A percentile compares a stretch with the other conserved stretches of the same genome.
Evolutionary conservation across 35 echinoderm and acorn worm genomes (phyloP).

Genomic region (Strongylocentrotus purpuratus): DNA sequence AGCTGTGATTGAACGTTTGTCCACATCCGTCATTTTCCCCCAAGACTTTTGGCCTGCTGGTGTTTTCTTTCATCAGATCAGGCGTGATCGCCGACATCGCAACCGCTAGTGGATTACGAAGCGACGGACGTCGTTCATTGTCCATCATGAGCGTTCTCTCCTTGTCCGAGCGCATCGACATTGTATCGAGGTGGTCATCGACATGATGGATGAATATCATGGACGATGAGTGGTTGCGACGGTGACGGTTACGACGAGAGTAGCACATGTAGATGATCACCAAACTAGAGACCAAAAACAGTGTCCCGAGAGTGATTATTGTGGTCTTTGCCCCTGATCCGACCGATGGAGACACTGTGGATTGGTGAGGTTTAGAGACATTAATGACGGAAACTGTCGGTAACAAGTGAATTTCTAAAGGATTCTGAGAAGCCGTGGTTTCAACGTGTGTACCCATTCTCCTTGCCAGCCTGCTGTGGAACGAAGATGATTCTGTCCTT

Average conservation of each 20-base stretch:
- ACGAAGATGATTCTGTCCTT: not conserved
- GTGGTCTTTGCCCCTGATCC: not conserved
- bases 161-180: not conserved
- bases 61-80: not conserved
- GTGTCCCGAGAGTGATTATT: not conserved
- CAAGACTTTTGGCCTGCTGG: not conserved
- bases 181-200: not conserved
- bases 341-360: not conserved
- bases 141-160: not conserved
- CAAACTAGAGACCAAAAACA: not conserved
- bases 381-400: not conserved
- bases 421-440: not conserved
- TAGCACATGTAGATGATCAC: not conserved
- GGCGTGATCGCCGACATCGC: not conserved
- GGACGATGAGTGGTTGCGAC: not conserved
- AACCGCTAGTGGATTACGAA: not conserved
- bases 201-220: not conserved
- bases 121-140: not conserved
- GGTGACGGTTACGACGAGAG: not conserved
- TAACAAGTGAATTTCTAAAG: not conserved
- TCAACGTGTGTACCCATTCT: not conserved
- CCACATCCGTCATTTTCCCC: not conserved
- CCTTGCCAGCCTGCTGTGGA: not conserved
- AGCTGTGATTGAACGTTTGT: not conserved
- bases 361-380: too few species aligned